Base-by-base conservation (phyloP, 2,888 invertebrate genomes). In the Erannis defoliaria region DNA sequence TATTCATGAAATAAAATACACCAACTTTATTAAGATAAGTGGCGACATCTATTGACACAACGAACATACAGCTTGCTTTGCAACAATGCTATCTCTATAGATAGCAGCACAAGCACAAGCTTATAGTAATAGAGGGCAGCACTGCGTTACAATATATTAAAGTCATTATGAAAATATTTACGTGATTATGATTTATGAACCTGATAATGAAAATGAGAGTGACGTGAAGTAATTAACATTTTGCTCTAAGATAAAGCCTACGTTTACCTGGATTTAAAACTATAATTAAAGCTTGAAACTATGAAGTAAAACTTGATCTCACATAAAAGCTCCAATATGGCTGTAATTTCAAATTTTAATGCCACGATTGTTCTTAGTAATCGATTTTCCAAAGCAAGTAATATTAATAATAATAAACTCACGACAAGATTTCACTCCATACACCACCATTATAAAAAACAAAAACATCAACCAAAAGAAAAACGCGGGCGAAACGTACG, bases 381-480 rank as follows among this genome's bases (percentile, higher is more conserved):
- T 6, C 8, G 26, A 26, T 26, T 26, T 2, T 26, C 35, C 9
- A n/a, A 38, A 38, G 18, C 5, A 23, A 45, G 9, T 9, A 26
- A 26, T 26, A 16, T 29, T 16, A 16, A 16, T 14, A 5, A 18
- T 12, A 12, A 45, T 35, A 43, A 31, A 80, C 80, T 81, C 66
- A 82, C 79, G 70, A 16, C 74, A 57, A 23, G 71, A 70, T 37
- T 69, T 71, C 35, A 66, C 73, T 3, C 64, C 65, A 23, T 76
- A 64, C 0, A 79, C 31, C 6, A 77, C 8, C 29, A 80, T 31
- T 1, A 82, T 40, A 6, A 76, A 21, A 1, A 80, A 0, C 0
- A 82, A 43, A 54, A 82, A 72, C 1, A 66, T 40, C 10, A 77
- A 12, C 81, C 80, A 82, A 62, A 81, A 77, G 6, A 74, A 16